A percentile compares a stretch with the other conserved stretches of the same genome.
phyloP scores from a whole-genome alignment of 2,113 vertebrate genomes.

The Apeltes quadracus region DNA sequence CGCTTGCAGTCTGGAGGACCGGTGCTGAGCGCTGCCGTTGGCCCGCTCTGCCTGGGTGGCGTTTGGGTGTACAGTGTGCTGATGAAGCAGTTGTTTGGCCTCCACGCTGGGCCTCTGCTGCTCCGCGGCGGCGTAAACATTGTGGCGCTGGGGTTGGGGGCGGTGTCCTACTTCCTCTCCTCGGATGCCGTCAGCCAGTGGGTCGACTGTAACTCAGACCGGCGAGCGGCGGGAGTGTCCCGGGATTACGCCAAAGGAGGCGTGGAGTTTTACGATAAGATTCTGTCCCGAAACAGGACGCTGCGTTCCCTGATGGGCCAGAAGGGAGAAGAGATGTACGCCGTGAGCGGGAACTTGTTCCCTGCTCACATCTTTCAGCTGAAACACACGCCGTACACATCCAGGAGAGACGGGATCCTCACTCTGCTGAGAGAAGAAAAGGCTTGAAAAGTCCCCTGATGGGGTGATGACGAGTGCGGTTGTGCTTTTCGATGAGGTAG shows the following conservation, averaged over 20 bases:
- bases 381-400: constrained; percentile 88
- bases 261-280: constrained; percentile 93
- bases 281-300: constrained; percentile 85
- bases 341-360: constrained; percentile 88
- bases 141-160: constrained; percentile 74
- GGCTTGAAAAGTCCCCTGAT: constrained; percentile 36
- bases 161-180: constrained; percentile 80
- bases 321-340: constrained; percentile 84
- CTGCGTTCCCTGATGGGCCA: constrained; percentile 87
- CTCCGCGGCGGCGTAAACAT: constrained; percentile 81
- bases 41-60: constrained; percentile 84
- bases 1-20: constrained; percentile 81
- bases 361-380: constrained; percentile 85
- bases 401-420: constrained; percentile 84
- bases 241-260: constrained; percentile 85
- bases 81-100: constrained; percentile 84
- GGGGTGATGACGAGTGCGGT: neutral
- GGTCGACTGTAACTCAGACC: constrained; percentile 86
- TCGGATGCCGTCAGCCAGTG: constrained; percentile 82
- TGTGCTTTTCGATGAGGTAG: neutral
- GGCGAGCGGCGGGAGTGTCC: constrained; percentile 82
- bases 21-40: constrained; percentile 79
- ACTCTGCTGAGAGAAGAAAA: constrained; percentile 78
- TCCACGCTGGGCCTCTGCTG: constrained; percentile 77
- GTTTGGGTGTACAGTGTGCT: constrained; percentile 81